phyloP scores from a whole-genome alignment of 2,888 invertebrate species.

The Heliconius cydno region DNA sequence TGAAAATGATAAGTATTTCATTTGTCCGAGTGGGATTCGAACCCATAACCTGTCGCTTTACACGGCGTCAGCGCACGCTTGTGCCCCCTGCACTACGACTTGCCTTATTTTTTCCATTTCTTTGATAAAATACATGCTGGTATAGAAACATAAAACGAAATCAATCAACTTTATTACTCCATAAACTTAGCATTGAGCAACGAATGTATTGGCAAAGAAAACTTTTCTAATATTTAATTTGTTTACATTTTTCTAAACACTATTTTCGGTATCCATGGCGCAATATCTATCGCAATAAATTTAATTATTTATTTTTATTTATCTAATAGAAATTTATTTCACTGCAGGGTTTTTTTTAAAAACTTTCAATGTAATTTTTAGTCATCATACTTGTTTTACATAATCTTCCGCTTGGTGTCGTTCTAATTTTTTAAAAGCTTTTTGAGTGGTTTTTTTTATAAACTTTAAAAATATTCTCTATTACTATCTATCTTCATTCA shows the following conservation, averaged over 20 bases:
- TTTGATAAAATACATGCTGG: background rate
- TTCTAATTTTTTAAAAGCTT: too few relatives aligned
- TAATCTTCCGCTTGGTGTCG: too few relatives aligned
- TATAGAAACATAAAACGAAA: slow-evolving; percentile 13
- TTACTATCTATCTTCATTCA: too few relatives aligned
- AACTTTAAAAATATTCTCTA: too few relatives aligned
- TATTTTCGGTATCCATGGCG: background rate
- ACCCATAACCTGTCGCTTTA: too few relatives aligned
- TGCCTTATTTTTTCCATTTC: too few relatives aligned
- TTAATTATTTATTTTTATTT: background rate
- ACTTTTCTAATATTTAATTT: slow-evolving; percentile 8
- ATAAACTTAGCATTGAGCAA: slow-evolving; percentile 23
- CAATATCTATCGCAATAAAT: background rate
- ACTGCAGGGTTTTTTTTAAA: background rate
- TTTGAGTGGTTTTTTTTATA: too few relatives aligned
- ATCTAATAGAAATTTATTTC: background rate
- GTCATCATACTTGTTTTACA: background rate
- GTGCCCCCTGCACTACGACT: too few relatives aligned
- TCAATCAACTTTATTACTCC: slow-evolving; percentile 20
- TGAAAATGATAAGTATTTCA: background rate
- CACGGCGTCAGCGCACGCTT: too few relatives aligned
- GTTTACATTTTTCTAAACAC: background rate
- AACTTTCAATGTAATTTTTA: background rate
- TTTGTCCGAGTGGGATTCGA: too few relatives aligned
- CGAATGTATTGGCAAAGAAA: background rate